Base-by-base conservation (phyloP, 2,888 invertebrate species). In the Nebria salina region DNA sequence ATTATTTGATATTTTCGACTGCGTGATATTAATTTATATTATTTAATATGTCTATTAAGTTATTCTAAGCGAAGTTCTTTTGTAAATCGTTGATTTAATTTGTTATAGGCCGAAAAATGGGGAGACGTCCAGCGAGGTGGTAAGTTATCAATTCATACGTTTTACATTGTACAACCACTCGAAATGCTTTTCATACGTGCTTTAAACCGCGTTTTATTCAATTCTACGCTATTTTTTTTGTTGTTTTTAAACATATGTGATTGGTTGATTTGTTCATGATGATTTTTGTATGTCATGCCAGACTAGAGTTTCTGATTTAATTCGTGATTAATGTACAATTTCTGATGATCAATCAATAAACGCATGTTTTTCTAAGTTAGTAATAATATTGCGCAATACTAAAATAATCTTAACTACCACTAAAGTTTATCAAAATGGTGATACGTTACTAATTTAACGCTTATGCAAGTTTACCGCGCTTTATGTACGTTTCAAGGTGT, bases 91-190 rank as follows among this genome's bases (percentile, higher is more conserved):
- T 65, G 2, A 13, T 43, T 83, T 84, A 75, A 82, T 83, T 83
- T 84, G 70, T 86, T 88, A 85, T 83, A 88, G 88, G 85, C 85
- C 85, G 91, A 90, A 93, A 92, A 89, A 99, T 99, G 98, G 98
- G 98, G 91, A 96, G 98, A 90, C 96, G 98, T 90, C 98, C 98
- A 90, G 98, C 98, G 87, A 96, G 98, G 93, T 99, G 98, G 97
- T 98, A 92, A 93, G 94, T 93, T 85, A 82, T 83, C 87, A 78
- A 82, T 83, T 43, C 15, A 13, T 43, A 3, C 82, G 82, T 84
- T 73, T 79, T 7, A 26, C 8, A 26, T 25, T 20, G 8, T 70
- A 20, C 20, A 4, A 26, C 13, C 11, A 70, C 25, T 1, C 5
- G 0, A 34, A 70, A 25, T 2, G 26, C 13, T 26, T 26, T 26